Percentiles rank a stretch among this genome's conserved stretches.
Conservation (phyloP, 2,888 invertebrate species). For the Tethea ocularis region DNA sequence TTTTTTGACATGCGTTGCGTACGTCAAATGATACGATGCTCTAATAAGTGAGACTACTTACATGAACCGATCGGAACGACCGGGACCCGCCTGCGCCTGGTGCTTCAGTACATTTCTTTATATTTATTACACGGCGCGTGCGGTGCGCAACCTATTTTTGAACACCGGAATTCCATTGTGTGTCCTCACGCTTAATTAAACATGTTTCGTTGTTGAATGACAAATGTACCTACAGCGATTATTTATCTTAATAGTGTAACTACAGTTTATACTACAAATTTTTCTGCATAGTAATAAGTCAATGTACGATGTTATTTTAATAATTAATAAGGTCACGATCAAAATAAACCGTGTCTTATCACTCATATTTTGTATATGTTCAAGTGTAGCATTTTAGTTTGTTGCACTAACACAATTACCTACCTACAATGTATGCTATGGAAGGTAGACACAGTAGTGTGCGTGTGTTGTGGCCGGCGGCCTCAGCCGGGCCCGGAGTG, state of each 20-base stretch:
- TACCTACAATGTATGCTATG: no score
- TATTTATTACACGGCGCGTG: background rate
- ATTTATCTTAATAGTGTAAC: background rate
- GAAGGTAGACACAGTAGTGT: background rate
- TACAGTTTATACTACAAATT: background rate
- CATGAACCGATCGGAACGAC: no score
- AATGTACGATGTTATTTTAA: background rate
- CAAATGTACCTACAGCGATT: background rate
- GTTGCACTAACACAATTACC: background rate
- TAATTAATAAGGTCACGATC: background rate
- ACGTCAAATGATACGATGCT: no score
- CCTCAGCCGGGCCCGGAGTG: background rate
- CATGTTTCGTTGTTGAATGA: conserved; percentile 2
- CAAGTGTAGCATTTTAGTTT: background rate
- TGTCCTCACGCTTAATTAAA: conserved; percentile 4
- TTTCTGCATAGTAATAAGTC: background rate
- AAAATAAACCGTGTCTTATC: background rate
- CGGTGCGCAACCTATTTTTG: background rate
- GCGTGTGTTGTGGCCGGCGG: background rate
- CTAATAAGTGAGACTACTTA: no score
- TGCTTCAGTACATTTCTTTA: background rate
- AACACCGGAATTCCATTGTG: conserved; percentile 1
- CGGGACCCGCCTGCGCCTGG: no score
- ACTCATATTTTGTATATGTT: no score
- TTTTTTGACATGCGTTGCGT: no score